A percentile compares a stretch with the other conserved stretches of the same genome.
These are phyloP conservation scores for Abscondita cerata DNA, from an alignment of 2,888 invertebrate genomes.

Conservation along the genomic window DNA sequence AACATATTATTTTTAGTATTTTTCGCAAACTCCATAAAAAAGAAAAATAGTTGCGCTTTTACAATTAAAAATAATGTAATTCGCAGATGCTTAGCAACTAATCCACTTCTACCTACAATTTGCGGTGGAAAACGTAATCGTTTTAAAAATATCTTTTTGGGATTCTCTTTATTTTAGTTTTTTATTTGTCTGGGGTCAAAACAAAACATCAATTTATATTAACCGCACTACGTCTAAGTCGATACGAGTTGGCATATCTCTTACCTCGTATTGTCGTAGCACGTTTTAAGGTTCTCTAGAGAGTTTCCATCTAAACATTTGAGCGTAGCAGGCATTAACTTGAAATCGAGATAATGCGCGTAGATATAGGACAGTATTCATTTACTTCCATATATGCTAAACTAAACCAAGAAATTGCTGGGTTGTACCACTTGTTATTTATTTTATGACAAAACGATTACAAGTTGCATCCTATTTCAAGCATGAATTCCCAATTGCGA, in stretches of 20 bases:
- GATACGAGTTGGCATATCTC: slow-evolving; percentile 9
- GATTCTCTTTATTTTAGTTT: no score
- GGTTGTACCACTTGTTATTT: background rate
- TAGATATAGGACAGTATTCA: background rate
- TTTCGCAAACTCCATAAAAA: no score
- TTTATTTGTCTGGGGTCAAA: background rate
- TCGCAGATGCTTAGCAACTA: no score
- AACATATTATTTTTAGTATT: no score
- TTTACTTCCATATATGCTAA: slow-evolving; percentile 1
- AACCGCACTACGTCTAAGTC: slow-evolving; percentile 2
- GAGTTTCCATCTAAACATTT: slow-evolving; percentile 4
- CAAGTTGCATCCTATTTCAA: no score
- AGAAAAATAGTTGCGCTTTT: no score
- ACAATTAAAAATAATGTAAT: no score
- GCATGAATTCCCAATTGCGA: no score
- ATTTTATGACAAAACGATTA: background rate
- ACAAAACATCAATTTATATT: slow-evolving; percentile 12
- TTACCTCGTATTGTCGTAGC: slow-evolving; percentile 10
- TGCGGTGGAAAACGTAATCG: no score
- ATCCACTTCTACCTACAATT: no score
- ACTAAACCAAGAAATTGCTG: background rate
- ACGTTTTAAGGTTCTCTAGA: slow-evolving; percentile 12
- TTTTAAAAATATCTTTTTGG: no score
- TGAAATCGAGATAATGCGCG: slow-evolving; percentile 8
- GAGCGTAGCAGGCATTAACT: slow-evolving; percentile 1